Percentiles rank a stretch among this genome's conserved stretches.
Evolutionary conservation across 2,113 vertebrate species (phyloP).

Genomic region (Apus apus): DNA sequence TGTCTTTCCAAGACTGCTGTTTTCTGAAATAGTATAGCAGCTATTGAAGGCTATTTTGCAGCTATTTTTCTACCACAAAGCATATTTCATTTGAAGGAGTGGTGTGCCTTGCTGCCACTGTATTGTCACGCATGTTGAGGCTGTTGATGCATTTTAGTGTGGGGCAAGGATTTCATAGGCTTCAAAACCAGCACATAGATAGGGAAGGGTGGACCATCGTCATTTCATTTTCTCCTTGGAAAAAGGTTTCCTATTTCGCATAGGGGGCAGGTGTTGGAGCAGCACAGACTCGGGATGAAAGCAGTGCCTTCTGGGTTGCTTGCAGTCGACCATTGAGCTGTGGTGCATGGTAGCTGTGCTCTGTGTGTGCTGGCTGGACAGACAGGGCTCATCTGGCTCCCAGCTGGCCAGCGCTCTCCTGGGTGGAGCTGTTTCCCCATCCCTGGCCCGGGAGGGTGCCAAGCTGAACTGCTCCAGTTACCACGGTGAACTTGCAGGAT

Average conservation of each 20-base stretch:
- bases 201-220: background rate
- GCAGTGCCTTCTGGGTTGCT: fast-evolving
- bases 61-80: background rate
- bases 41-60: background rate
- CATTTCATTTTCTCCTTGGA: background rate
- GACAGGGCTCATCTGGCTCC: background rate
- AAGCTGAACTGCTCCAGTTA: background rate
- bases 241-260: fast-evolving
- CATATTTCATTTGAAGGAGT: background rate
- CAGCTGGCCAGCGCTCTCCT: background rate
- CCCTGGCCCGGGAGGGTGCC: background rate
- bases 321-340: fast-evolving
- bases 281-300: fast-evolving
- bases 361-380: background rate
- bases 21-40: background rate
- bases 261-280: background rate
- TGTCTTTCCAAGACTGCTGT: background rate
- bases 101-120: background rate
- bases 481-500: background rate
- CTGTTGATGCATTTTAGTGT: fast-evolving
- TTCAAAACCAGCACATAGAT: background rate
- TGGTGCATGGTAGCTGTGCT: no score
- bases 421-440: fast-evolving
- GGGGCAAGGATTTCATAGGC: background rate
- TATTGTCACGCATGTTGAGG: fast-evolving